Evolutionary conservation across 2,888 invertebrate species (phyloP).

Genomic region (Brachyptera putata): DNA sequence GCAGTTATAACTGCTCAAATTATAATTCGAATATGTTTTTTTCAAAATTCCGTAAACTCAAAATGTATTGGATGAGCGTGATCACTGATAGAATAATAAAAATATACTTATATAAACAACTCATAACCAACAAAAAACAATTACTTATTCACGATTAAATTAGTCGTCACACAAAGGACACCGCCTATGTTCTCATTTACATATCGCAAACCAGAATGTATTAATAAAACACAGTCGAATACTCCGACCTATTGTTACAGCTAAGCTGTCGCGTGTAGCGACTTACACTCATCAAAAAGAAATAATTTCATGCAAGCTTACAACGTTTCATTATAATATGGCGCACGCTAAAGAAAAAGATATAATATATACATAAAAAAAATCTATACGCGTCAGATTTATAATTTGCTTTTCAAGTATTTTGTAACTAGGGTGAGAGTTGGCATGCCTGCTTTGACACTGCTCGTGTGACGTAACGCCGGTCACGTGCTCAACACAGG

Average conservation of each 20-base stretch:
- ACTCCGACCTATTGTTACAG: background rate
- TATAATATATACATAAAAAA: conserved; percentile 10
- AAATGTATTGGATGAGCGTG: no score
- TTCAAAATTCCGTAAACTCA: no score
- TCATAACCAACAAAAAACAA: no score
- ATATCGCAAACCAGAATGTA: background rate
- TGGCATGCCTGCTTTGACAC: background rate
- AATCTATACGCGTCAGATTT: background rate
- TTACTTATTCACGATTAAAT: no score
- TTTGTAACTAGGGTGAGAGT: no score
- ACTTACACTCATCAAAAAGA: conserved; percentile 8
- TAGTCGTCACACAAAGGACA: no score
- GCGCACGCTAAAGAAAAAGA: no score
- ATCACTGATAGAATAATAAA: no score
- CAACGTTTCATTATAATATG: background rate
- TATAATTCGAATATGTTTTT: no score
- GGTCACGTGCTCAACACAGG: background rate
- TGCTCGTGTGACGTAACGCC: conserved; percentile 2
- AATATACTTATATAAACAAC: no score
- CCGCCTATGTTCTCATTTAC: background rate
- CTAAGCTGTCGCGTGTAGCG: conserved; percentile 11
- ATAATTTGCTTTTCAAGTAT: no score
- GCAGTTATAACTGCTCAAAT: no score
- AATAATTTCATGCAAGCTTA: conserved; percentile 16
- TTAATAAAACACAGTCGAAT: background rate